Base-by-base conservation (phyloP, 2,797 vertebrate species). In the Takifugu rubripes region DNA sequence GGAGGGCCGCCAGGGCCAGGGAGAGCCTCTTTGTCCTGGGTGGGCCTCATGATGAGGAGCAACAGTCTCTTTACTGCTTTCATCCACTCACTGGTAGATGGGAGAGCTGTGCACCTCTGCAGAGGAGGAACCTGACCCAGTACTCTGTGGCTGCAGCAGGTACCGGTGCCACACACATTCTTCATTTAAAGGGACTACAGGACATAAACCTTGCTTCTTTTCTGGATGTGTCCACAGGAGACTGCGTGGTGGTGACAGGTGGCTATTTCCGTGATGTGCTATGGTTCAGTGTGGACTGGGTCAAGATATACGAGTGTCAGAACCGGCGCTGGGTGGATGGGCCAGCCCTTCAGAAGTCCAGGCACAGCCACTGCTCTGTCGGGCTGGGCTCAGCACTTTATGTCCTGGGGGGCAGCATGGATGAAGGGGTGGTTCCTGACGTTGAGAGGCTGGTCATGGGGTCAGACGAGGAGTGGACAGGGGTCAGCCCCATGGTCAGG, bases 201-300 rank as follows among this genome's bases (percentile, higher is more conserved):
- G 5, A 25, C 3, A n/a, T 3, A 25, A 0, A 26, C 14, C 17
- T 36, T 46, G 0, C 4, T 36, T 5, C 29, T 56, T 31, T 24
- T 15, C 3, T 49, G 7, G 47, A 46, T 49, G 2, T 51, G 24
- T 49, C 24, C 15, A 54, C 77, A 97, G 94, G 93, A 29, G 92
- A 92, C 72, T 89, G 78, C 26, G 75, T 97, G 55, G 89, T 93
- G 47, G 93, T 96, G 72, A 95, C 93, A 1, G 95, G 94, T 0
- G 94, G 95, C 5, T 89, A 92, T 81, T 95, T 92, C 77, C 89
- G 92, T 11, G 94, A 94, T 4, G 91, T 95, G 52, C 82, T 94
- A 57, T 96, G 95, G 95, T 94, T 93, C 74, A 92, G 88, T 0
- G 93, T 94, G 84, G 94, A 95, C 63, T 95, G 94, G 94, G 94